Base-by-base conservation (phyloP, 1,140 invertebrate genomes). In the Hesperophylax magnus region DNA sequence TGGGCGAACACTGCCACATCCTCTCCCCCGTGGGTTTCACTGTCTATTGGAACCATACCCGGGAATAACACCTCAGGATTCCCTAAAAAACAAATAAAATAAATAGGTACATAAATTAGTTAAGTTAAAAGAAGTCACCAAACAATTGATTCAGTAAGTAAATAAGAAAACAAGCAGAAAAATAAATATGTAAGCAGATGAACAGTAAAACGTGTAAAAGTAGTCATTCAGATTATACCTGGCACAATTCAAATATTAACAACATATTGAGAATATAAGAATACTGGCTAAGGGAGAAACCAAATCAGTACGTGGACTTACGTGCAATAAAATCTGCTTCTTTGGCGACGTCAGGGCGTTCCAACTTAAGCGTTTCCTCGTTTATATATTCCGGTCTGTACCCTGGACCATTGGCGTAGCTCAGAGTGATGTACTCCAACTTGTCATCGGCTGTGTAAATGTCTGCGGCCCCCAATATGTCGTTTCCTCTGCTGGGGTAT, bases 21-120 rank as follows among this genome's bases (percentile, higher is more conserved):
- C 71, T 94, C 93, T 0, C 93, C 94, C 0, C 93, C 93, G 84
- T 94, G 94, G 0, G 93, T 93, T 81, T 94, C 93, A 0, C 86
- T 87, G 1, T 87, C 82, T 18, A 93, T 80, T 0, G 92, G 93
- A 6, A 92, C 88, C 27, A 89, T 86, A 0, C 90, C 85, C 6
- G 89, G 87, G 54, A 34, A 82, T 79, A 67, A 82, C 81, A 14
- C 39, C 39, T 47, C 9, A 14, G 39, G 39, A 1, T 47, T 47
- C 1, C 39, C 39, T 47, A 14, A 0, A 47, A 11, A 47, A 14
- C 6, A 2, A 47, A 34, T 5, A 0, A 8, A 34, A 34, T 0
- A 8, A 34, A 3, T 8, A 5, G 0, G 7, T 34, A 8, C 4
- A 0, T 31, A 39, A 39, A 39, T 8, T 5, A 39, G 9, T 5